Evolutionary conservation across 1,140 invertebrate genomes (phyloP), one percentile per base, ranked within the genome.

Genomic region (Philopotamus ludificatus): DNA sequence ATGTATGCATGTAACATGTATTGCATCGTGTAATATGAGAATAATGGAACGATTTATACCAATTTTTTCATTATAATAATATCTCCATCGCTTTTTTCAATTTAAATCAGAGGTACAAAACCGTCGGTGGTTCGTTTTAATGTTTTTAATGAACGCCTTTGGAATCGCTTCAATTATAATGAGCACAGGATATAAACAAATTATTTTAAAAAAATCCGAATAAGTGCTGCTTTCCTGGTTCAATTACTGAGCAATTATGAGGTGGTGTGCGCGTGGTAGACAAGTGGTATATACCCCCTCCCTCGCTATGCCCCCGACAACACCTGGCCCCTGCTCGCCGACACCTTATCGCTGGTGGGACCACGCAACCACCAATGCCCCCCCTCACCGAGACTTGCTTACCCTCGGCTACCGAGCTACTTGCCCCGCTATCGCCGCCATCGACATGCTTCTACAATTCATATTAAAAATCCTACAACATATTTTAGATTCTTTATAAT

Each of bases 261-360:
- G 12, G 28, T n/a, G 16, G 44, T 45, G 50, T 12, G 22, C 3
- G n/a, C 28, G 50, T 25, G 22, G 22, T 22, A 26, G 50, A 53
- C 21, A 25, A 53, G 23, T 53, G 50, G 50, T 18, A 25, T 22
- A 12, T 34, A 12, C 21, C 21, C 4, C 3, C 8, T 25, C 50
- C 20, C 23, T 22, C 28, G 28, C 23, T 53, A 22, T n/a, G n/a
- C n/a, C n/a, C n/a, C n/a, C n/a, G 28, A 53, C 22, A 25, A 53
- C 50, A 53, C 50, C 50, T 25, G 50, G 50, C 23, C 23, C 1
- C 28, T 25, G 22, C 18, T 12, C 4, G 4, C 21, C 22, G 50
- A 53, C 50, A 53, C 50, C 50, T 53, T 53, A 53, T 53, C 50
- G 50, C 50, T 25, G 16, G 10, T 26, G 50, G 23, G 23, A 1